A percentile compares a stretch with the other conserved stretches of the same genome.
Conservation (phyloP, 2,888 invertebrate species). For the Philonicus albiceps region DNA sequence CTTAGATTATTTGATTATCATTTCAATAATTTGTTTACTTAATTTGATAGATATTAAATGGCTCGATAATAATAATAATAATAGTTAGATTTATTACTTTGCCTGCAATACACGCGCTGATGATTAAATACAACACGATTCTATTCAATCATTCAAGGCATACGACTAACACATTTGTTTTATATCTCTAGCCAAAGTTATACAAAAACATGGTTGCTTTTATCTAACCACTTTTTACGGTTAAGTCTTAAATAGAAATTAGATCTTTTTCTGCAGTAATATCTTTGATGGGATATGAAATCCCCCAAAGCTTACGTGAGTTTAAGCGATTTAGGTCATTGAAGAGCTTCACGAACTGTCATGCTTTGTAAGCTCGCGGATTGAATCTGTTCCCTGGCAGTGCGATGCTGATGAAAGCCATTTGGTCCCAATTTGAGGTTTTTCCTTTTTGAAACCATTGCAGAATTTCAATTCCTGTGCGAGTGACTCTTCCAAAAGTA, state of each 20-base stretch:
- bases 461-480: not conserved
- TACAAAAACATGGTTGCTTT: too few relatives aligned
- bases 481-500: not conserved
- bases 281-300: not conserved
- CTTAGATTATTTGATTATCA: too few relatives aligned
- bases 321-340: not conserved
- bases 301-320: not conserved
- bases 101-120: too few relatives aligned
- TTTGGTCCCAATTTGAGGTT: not conserved
- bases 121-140: too few relatives aligned
- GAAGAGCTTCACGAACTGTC: not conserved
- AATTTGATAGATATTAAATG: too few relatives aligned
- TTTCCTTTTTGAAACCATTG: not conserved
- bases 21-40: too few relatives aligned
- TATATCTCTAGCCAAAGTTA: too few relatives aligned
- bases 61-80: too few relatives aligned
- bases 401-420: not conserved
- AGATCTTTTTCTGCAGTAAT: not conserved
- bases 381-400: not conserved
- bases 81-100: too few relatives aligned
- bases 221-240: too few relatives aligned
- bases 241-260: not conserved
- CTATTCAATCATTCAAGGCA: too few relatives aligned
- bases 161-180: too few relatives aligned
- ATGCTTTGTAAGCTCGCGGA: not conserved